phyloP scores from a whole-genome alignment of 2,888 invertebrate genomes.

The Aspidiotus rigidus region DNA sequence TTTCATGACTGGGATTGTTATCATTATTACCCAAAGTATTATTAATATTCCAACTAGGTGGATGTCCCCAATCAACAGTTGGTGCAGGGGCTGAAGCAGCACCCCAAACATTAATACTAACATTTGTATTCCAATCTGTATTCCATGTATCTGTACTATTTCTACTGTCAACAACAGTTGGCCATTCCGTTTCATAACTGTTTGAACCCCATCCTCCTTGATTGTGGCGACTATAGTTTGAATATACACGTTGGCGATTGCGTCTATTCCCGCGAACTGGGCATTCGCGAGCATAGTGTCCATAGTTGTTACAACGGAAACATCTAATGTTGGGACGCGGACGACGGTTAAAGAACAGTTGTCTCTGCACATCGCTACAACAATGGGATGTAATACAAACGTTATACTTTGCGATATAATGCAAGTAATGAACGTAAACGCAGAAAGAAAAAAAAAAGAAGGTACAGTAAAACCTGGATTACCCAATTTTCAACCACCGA shows the following conservation, averaged over 20 bases:
- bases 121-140: too few species aligned
- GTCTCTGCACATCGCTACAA: slow-evolving; percentile 26
- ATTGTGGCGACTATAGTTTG: background rate
- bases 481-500: slow-evolving; percentile 6
- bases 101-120: too few species aligned
- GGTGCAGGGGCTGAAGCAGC: too few species aligned
- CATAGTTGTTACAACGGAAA: slow-evolving; percentile 14
- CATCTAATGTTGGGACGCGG: slow-evolving; percentile 3
- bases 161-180: too few species aligned
- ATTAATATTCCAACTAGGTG: too few species aligned
- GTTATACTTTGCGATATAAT: background rate
- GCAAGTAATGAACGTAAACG: background rate
- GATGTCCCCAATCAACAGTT: too few species aligned
- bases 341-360: background rate
- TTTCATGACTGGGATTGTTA: too few species aligned
- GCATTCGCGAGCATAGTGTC: slow-evolving; percentile 6
- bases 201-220: background rate
- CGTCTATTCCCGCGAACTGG: slow-evolving; percentile 5
- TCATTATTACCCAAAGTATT: too few species aligned
- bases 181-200: too few species aligned
- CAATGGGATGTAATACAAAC: background rate
- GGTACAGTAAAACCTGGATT: slow-evolving; percentile 33
- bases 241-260: background rate
- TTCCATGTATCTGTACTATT: too few species aligned
- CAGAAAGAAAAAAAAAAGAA: background rate